Evolutionary conservation across 2,797 vertebrate genomes (phyloP).

Genomic region (Aulostomus chinensis): DNA sequence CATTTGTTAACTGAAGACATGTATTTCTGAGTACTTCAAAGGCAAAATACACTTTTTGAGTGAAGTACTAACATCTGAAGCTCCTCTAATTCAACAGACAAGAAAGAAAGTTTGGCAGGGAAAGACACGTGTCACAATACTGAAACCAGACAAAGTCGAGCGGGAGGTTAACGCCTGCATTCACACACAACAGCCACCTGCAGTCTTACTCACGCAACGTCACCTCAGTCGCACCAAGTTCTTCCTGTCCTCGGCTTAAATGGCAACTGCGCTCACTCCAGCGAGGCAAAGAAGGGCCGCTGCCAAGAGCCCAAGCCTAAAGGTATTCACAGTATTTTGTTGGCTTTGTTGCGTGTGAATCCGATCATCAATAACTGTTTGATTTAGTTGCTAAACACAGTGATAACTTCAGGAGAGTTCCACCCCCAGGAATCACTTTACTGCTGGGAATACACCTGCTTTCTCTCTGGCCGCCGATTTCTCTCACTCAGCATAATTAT

Average conservation of each 20-base stretch:
- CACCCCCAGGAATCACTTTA: conserved; percentile 21
- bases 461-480: conserved; percentile 32
- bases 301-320: background rate
- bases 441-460: conserved; percentile 29
- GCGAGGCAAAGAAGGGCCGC: too few relatives aligned
- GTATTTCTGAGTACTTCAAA: too few relatives aligned
- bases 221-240: background rate
- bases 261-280: background rate
- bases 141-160: too few relatives aligned
- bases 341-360: background rate
- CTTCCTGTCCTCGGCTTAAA: background rate
- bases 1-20: too few relatives aligned
- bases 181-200: background rate
- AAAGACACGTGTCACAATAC: too few relatives aligned
- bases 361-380: background rate
- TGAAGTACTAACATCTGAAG: too few relatives aligned
- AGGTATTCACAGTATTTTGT: background rate
- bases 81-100: too few relatives aligned
- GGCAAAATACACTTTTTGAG: too few relatives aligned
- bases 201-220: too few relatives aligned
- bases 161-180: too few relatives aligned
- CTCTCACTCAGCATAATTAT: conserved; percentile 50
- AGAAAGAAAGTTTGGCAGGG: too few relatives aligned
- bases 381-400: conserved; percentile 3
- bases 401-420: background rate